A percentile compares a stretch with the other conserved stretches of the same genome.
Evolutionary conservation across 2,797 vertebrate genomes (phyloP).

Genomic region (Eupleurogrammus muticus): DNA sequence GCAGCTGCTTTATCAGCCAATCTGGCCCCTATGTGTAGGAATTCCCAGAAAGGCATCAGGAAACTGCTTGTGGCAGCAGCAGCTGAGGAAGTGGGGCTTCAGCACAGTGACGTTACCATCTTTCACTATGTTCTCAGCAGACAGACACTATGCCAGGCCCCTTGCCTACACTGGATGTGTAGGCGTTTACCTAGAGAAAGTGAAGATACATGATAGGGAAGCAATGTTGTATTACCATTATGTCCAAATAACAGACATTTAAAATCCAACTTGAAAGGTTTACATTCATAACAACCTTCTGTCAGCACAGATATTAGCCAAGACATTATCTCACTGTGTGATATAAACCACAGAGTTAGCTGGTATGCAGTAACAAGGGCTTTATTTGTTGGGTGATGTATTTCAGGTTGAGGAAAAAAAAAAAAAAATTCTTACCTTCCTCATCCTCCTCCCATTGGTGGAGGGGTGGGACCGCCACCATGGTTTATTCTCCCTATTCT

Average conservation of each 20-base stretch:
- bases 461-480: conserved; percentile 89
- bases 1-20: conserved; percentile 85
- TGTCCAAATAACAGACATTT: not conserved
- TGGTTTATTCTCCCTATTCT: conserved; percentile 94
- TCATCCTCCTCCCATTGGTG: conserved; percentile 99
- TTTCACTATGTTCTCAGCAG: conserved; percentile 47
- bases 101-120: conserved; percentile 32
- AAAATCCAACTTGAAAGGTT: not conserved
- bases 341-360: not conserved
- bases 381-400: not conserved
- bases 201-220: not conserved
- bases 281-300: not conserved
- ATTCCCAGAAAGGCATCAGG: conserved; percentile 93
- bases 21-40: conserved; percentile 89
- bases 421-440: conserved; percentile 79
- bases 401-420: too few species aligned
- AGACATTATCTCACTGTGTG: not conserved
- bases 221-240: not conserved
- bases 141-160: conserved; percentile 68
- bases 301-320: not conserved
- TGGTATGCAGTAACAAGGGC: not conserved
- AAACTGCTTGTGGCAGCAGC: conserved; percentile 87
- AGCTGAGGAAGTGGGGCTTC: conserved; percentile 76
- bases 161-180: conserved; percentile 87
- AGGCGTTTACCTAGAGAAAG: conserved; percentile 91